phyloP scores from a whole-genome alignment of 2,888 invertebrate genomes.

The Nyleta sp. region DNA sequence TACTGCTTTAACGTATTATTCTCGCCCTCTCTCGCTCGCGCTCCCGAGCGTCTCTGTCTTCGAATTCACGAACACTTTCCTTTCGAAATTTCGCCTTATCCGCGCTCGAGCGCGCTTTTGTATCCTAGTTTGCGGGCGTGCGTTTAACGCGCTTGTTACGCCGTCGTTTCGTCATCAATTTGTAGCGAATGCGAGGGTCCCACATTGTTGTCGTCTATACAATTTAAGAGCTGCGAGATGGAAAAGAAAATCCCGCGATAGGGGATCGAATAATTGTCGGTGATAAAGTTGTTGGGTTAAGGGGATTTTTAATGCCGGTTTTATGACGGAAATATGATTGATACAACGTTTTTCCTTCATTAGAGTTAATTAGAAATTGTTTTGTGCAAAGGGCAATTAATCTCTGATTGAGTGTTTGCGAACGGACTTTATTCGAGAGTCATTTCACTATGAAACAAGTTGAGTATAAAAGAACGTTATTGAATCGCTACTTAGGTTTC shows the following conservation, averaged over 20 bases:
- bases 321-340: neutral
- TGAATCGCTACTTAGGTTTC: constrained; percentile 37
- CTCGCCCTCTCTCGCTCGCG: constrained; percentile 73
- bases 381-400: neutral
- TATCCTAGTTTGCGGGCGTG: constrained; percentile 37
- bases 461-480: constrained; percentile 30
- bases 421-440: constrained; percentile 11
- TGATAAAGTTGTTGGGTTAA: constrained; percentile 17
- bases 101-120: constrained; percentile 40
- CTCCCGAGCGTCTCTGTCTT: constrained; percentile 67
- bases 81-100: constrained; percentile 56
- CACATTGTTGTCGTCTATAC: constrained; percentile 27
- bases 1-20: constrained; percentile 78
- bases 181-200: constrained; percentile 42
- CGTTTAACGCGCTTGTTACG: constrained; percentile 6
- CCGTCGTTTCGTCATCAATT: constrained; percentile 44
- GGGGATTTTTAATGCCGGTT: neutral
- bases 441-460: constrained; percentile 7
- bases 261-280: constrained; percentile 25
- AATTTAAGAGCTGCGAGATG: constrained; percentile 25
- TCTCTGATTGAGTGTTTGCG: constrained; percentile 6
- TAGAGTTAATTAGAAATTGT: neutral
- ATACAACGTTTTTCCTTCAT: neutral
- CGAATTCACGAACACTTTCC: constrained; percentile 65
- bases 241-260: constrained; percentile 25